Base-by-base conservation (phyloP, 2,797 vertebrate genomes). In the Melanotaenia pygmaea region DNA sequence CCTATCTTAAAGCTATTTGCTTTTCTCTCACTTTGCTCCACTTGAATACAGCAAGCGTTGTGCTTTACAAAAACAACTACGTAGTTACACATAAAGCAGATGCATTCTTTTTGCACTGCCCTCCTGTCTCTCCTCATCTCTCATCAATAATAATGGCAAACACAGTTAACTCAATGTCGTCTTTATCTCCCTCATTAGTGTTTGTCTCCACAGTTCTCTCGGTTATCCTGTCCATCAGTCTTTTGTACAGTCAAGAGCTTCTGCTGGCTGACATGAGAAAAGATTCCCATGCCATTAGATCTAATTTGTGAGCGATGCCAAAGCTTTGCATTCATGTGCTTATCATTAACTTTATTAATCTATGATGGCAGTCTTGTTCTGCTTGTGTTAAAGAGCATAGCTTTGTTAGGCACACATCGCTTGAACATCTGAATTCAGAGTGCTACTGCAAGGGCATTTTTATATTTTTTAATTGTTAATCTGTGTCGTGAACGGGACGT, bases 1-100 rank as follows among this genome's bases (percentile, higher is more conserved):
- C 83, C 86, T 89, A 85, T 92, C 88, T 91, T 91, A 74, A 82
- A 93, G 92, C 91, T 86, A 87, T 92, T 91, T 92, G 88, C 70
- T 86, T 85, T 89, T 91, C 80, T 89, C 75, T 89, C 76, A 77
- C 78, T 89, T 84, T 82, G 84, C 84, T 87, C 67, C 62, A 60
- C 75, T 76, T 80, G 89, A 83, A 72, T 66, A 80, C 84, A 84
- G 77, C 74, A 64, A 75, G 83, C 66, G 80, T 80, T 80, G 76
- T 76, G 84, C 76, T 80, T 74, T 72, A 69, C 64, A 69, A 80
- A 78, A 86, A 85, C 67, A 83, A 80, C 56, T 24, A n/a, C n/a
- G n/a, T n/a, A 74, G 32, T 79, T 69, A 66, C 72, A 91, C 84
- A 57, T 69, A 67, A 69, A 83, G 80, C 86, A 85, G 77, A 88